Base-by-base conservation (phyloP, 2,888 invertebrate genomes). In the Tenthredo scrophulariae region DNA sequence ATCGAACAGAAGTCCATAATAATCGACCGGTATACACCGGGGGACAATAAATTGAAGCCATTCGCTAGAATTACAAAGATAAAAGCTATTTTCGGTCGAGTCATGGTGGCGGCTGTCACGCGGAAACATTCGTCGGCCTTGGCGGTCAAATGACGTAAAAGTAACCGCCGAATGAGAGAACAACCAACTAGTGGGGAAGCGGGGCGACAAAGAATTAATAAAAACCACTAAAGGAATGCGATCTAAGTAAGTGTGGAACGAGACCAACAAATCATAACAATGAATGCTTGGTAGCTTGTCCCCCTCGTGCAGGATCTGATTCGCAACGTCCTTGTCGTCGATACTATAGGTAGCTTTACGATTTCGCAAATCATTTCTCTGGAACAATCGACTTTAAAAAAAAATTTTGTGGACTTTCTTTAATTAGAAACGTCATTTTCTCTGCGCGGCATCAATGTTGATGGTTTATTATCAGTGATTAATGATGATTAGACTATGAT, bases 91-190 rank as follows among this genome's bases (percentile, higher is more conserved):
- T 84, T 40, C n/a, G 46, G 70, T 37, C 33, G 37, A 50, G 29
- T 85, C 72, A 70, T 54, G 29, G 70, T 26, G 29, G 54, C 70
- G 10, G 85, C 85, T 85, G 85, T 82, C 82, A 85, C 54, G 85
- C 85, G 85, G 85, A 85, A 85, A 85, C 70, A 80, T 54, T 85
- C 70, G 85, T 43, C 85, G 85, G 79, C 85, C 85, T 85, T 85
- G 85, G 18, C 85, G 79, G 82, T 85, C 82, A 72, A 85, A 40
- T 85, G 82, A 82, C 70, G 82, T 85, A 85, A 85, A 43, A 82
- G 79, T 82, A 85, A 85, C 84, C 67, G 83, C 82, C 43, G 70
- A 85, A 74, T 72, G 74, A 85, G 83, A 80, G 82, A 84, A 33
- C 79, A 79, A 72, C 7, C 72, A 79, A 72, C 46, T 29, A 65